Evolutionary conservation across 2,888 invertebrate genomes (phyloP), one percentile per base, ranked within the genome.

Genomic region (Clusia tigrina): DNA sequence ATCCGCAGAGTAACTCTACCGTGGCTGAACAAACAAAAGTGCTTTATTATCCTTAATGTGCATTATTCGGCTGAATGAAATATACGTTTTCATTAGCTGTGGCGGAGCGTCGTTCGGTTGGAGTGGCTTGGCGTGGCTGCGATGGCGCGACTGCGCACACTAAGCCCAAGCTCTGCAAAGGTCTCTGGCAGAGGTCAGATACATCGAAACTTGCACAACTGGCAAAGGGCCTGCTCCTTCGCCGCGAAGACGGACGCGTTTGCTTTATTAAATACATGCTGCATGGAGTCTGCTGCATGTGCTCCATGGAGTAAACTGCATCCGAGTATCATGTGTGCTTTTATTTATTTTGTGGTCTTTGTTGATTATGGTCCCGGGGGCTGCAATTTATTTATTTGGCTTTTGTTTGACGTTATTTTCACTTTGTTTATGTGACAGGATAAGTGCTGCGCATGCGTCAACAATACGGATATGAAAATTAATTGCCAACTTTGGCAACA

Each of bases 11-110:
- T n/a, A n/a, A n/a, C n/a, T n/a, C n/a, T n/a, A n/a, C n/a, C 3
- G n/a, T 2, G 6, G 9, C 32, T 68, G 69, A 66, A 56, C 65
- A 68, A 69, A 69, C 69, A 71, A 71, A 71, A 67, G 68, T 67
- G 67, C 67, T 72, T 72, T 72, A 72, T 71, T 71, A 67, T 71
- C 70, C 71, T 70, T 71, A 72, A 71, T 72, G 72, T 68, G 59
- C 69, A 67, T 72, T 67, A 69, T 70, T 66, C 69, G 66, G 52
- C 63, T 62, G 63, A 67, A 64, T 69, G 68, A 71, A 66, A 71
- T 68, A 70, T 67, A 70, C 63, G 69, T 68, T 70, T 72, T 71
- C 67, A 71, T 72, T 72, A 71, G 70, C 65, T 61, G 60, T 64
- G 67, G 15, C n/a, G 42, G 15, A 42, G 12, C n/a, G 9, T 42